Evolutionary conservation across 2,113 vertebrate species (phyloP), one percentile per base, ranked within the genome.

Genomic region (Lampris incognitus): DNA sequence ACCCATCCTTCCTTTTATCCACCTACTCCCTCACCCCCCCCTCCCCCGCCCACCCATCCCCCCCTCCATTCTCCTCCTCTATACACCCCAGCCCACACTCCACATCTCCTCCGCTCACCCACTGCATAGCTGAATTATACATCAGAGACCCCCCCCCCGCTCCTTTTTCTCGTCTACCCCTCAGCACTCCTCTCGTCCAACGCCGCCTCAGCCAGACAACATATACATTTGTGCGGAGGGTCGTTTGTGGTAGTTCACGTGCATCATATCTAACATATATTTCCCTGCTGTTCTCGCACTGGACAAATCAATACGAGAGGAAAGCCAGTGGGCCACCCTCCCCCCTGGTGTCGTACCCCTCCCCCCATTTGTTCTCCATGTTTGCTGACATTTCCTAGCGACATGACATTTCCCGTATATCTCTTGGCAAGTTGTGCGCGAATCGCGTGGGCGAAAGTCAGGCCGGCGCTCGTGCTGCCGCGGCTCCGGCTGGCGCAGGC

Each of bases 111-210:
- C 72, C 66, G 36, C 87, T 80, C 85, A 78, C 87, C 74, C 66
- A 79, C 76, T 79, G 70, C 82, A 82, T 4, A 10, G 62, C 81
- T 92, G 63, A 89, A 93, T 94, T 87, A 93, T 89, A 92, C 89
- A 92, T 93, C 81, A 87, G 78, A 91, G 79, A 84, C 64, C 49
- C 73, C 68, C 52, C 79, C 73, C 83, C 50, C 67, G 24, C 24
- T 24, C 24, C 24, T 24, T 41, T 69, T 46, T 49, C 55, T 57
- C 52, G n/a, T 40, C 59, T 69, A 77, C 68, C 48, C 50, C 70
- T 58, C 49, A 41, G 40, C 74, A 70, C 10, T 10, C 48, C 58
- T 52, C 82, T 50, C 69, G 42, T 75, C 70, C 42, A 65, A 50
- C 55, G 64, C 61, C 54, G 51, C 57, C 24, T 60, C 41, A 8